A percentile compares a stretch with the other conserved stretches of the same genome.
phyloP scores from a whole-genome alignment of 2,888 invertebrate genomes.

The Emmelina monodactyla region DNA sequence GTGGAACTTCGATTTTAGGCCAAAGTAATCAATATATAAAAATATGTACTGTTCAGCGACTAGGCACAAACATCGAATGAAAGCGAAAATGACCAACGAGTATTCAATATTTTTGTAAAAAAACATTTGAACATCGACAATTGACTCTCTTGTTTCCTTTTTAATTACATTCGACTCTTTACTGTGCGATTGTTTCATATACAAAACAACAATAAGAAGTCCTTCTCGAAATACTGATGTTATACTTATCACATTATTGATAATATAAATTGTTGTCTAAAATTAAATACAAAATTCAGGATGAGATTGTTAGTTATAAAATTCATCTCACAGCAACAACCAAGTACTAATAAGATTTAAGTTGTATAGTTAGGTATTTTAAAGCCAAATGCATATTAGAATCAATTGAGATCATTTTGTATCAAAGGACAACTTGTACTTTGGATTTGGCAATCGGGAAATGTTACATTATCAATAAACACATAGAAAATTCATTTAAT shows the following conservation, averaged over 20 bases:
- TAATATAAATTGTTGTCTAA: too few relatives aligned
- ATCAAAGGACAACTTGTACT: conserved; percentile 56
- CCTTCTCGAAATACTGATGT: too few relatives aligned
- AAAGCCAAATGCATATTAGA: conserved; percentile 37
- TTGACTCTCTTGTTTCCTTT: too few relatives aligned
- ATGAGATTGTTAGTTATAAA: neutral
- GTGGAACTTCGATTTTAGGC: conserved; percentile 28
- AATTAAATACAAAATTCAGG: neutral
- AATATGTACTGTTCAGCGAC: conserved; percentile 16
- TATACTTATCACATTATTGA: too few relatives aligned
- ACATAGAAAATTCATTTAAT: too few relatives aligned
- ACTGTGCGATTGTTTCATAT: too few relatives aligned
- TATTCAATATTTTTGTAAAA: conserved; percentile 23
- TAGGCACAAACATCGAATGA: conserved; percentile 30
- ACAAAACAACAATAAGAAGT: too few relatives aligned
- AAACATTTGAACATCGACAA: conserved; percentile 48
- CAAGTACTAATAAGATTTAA: too few relatives aligned
- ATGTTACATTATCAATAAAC: too few relatives aligned
- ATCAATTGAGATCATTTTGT: conserved; percentile 42
- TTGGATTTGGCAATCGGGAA: conserved; percentile 42
- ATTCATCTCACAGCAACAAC: too few relatives aligned
- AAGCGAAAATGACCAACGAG: neutral
- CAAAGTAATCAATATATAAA: conserved; percentile 12
- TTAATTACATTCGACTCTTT: too few relatives aligned
- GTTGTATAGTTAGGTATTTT: too few relatives aligned